Evolutionary conservation across 2,797 vertebrate species (phyloP).

Genomic region (Knipowitschia caucasica): DNA sequence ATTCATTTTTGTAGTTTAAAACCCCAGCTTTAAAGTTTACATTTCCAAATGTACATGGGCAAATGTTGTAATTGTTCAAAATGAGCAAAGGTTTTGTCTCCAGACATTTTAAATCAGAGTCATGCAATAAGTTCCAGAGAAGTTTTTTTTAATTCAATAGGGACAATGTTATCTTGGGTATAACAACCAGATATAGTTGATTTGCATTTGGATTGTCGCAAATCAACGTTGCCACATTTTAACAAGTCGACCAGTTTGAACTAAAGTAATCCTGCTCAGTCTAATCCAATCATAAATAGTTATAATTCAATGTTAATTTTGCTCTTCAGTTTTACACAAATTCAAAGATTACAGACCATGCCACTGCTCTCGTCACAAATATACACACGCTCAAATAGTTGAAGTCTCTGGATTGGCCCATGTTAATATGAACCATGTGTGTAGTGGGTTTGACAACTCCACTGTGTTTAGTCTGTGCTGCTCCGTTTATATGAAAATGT

Average conservation of each 20-base stretch:
- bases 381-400: constrained; percentile 23
- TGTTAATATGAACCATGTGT: constrained; percentile 60
- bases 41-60: too few relatives aligned
- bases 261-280: not conserved
- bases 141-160: too few relatives aligned
- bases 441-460: constrained; percentile 50
- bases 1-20: too few relatives aligned
- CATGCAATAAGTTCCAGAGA: too few relatives aligned
- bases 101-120: too few relatives aligned
- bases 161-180: too few relatives aligned
- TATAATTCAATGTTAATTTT: not conserved
- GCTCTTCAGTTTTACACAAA: not conserved
- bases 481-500: constrained; percentile 67
- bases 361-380: not conserved
- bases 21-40: too few relatives aligned
- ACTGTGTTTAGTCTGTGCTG: constrained; percentile 66
- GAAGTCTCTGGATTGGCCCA: constrained; percentile 36
- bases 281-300: not conserved
- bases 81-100: too few relatives aligned
- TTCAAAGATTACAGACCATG: not conserved
- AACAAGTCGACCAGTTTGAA: not conserved
- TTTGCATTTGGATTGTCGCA: too few relatives aligned
- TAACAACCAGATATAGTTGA: too few relatives aligned
- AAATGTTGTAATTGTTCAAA: too few relatives aligned
- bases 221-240: too few relatives aligned